Evolutionary conservation across 2,113 vertebrate species (phyloP).

Genomic region (Orientallactaga bullata): DNA sequence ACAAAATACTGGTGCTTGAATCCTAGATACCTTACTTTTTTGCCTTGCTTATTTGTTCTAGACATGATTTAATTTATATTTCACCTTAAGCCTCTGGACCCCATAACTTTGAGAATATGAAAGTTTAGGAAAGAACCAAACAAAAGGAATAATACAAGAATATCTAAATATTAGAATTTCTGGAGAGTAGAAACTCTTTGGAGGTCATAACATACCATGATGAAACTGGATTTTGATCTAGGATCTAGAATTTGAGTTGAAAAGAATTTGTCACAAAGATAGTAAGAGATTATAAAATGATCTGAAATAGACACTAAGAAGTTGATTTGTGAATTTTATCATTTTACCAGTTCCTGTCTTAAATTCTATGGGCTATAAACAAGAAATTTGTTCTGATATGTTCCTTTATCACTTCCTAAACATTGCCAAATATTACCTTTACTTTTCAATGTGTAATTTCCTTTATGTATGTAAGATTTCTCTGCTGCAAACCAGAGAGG

Average conservation of each 20-base stretch:
- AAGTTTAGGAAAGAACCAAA: neutral
- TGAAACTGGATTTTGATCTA: constrained; percentile 4
- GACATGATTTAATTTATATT: neutral
- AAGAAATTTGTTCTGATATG: neutral
- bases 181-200: constrained; percentile 2
- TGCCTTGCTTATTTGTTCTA: neutral
- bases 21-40: neutral
- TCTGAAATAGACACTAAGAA: neutral
- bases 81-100: neutral
- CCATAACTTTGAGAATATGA: neutral
- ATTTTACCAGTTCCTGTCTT: constrained; percentile 21
- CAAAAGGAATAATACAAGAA: neutral
- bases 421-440: neutral
- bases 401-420: neutral
- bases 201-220: neutral
- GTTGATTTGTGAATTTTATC: neutral
- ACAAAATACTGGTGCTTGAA: neutral
- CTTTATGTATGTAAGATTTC: neutral
- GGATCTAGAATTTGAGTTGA: neutral
- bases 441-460: neutral
- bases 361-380: neutral
- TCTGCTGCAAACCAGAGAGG: neutral
- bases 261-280: constrained; percentile 22
- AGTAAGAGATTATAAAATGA: constrained; percentile 17
- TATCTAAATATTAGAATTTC: neutral